Evolutionary conservation across 2,797 vertebrate species (phyloP), one percentile per base, ranked within the genome.

Genomic region (Vireo griseus): DNA sequence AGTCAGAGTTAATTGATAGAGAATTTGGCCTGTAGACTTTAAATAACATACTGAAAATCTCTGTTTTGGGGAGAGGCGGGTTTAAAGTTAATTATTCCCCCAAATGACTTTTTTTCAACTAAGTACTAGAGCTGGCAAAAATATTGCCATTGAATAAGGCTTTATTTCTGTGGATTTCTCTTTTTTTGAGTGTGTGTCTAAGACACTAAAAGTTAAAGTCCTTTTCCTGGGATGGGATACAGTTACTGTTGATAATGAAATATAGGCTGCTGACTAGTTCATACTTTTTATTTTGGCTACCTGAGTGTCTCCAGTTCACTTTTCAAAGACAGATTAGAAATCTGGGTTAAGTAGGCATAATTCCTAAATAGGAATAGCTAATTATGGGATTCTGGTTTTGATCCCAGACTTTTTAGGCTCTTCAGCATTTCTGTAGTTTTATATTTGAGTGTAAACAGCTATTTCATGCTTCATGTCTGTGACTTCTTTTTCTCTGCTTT

Each of bases 1-100:
- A 95, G 77, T 93, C 83, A 84, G 76, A 95, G 80, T 92, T 95
- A 94, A 91, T 94, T 96, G 86, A 69, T 37, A 96, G 93, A 96
- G 62, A 92, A 92, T 96, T 96, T 95, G 95, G 55, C 86, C 86
- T 76, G 86, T 92, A 76, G 94, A 94, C 95, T 95, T 94, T 96
- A 95, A 96, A 96, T 96, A 96, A 96, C 94, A 87, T 85, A 92
- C 91, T 93, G 77, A 87, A 88, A 93, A 81, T 95, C 78, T 95
- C 92, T 94, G 88, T 91, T 93, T 94, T 94, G 88, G 83, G 81
- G 92, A 85, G 74, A 95, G 90, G 86, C 52, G 59, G 92, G 71
- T 88, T 93, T 92, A 82, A 82, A 94, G 92, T 95, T 94, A 94
- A 88, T 96, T 96, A 94, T 91, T 92, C 40, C 48, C 48, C 55